Evolutionary conservation across 2,113 vertebrate species (phyloP).

Genomic region (Anoplopoma fimbria): DNA sequence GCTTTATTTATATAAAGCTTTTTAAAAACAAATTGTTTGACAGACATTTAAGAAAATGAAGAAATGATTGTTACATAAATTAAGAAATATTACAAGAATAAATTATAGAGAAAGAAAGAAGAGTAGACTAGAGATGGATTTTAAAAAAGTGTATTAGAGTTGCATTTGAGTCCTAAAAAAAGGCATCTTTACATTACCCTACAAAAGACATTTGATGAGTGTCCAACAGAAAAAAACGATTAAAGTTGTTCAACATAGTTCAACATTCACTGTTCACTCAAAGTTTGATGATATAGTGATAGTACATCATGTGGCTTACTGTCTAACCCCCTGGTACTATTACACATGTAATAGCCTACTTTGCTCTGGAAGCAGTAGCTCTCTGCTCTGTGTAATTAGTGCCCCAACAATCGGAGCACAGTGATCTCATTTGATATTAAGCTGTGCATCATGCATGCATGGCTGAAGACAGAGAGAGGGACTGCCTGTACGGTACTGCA

Average conservation of each 20-base stretch:
- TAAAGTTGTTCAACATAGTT: not conserved
- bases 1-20: not conserved
- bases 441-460: constrained; percentile 56
- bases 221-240: not conserved
- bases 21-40: too few relatives aligned
- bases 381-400: constrained; percentile 29
- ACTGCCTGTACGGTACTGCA: constrained; percentile 34
- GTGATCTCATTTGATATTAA: constrained; percentile 64
- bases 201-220: not conserved
- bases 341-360: constrained; percentile 2
- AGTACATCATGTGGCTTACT: constrained; percentile 1
- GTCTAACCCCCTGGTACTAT: not conserved
- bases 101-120: not conserved
- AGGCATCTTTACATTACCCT: not conserved
- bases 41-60: not conserved
- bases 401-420: constrained; percentile 48
- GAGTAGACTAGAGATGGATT: not conserved
- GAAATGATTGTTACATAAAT: too few relatives aligned
- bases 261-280: not conserved
- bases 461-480: constrained; percentile 38
- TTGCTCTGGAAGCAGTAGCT: constrained; percentile 9
- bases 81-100: not conserved
- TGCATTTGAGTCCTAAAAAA: not conserved
- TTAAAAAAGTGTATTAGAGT: not conserved
- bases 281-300: not conserved